Conservation (phyloP, 2,113 vertebrate genomes). For the Trachemys scripta region DNA sequence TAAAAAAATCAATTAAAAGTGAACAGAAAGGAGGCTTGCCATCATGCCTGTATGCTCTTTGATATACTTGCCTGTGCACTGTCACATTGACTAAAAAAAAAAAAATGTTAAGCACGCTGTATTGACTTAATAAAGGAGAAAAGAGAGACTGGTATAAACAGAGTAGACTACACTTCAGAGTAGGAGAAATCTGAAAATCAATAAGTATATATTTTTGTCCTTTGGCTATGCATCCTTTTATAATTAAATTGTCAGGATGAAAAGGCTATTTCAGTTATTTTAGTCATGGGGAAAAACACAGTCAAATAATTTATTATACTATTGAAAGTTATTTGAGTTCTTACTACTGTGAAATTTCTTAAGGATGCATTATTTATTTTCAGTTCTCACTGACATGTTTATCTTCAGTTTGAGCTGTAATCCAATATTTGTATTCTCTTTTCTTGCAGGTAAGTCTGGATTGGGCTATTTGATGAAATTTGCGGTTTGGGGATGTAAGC, state of each 20-base stretch:
- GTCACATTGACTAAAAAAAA: neutral
- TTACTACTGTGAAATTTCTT: slow-evolving; percentile 2
- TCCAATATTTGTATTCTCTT: slow-evolving; percentile 57
- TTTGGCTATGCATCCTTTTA: neutral
- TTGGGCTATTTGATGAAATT: slow-evolving; percentile 57
- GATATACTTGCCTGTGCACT: neutral
- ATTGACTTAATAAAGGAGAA: neutral
- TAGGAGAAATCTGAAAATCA: neutral
- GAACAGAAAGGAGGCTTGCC: neutral
- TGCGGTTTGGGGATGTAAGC: slow-evolving; percentile 62
- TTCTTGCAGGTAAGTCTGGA: slow-evolving; percentile 81
- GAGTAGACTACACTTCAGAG: neutral
- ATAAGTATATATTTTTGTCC: neutral
- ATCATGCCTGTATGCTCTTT: neutral
- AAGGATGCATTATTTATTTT: neutral
- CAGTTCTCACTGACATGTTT: neutral
- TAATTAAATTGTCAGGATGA: slow-evolving; percentile 30
- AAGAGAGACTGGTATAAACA: neutral
- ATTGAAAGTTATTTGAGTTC: neutral
- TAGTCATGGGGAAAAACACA: neutral
- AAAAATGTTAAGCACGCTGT: neutral
- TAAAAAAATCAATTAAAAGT: neutral
- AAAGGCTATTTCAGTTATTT: slow-evolving; percentile 19
- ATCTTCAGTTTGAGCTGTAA: slow-evolving; percentile 30
- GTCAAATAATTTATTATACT: neutral